A percentile compares a stretch with the other conserved stretches of the same genome.
These are phyloP conservation scores for Corythucha ciliata DNA, from an alignment of 2,888 invertebrate species.

Conservation along the genomic window DNA sequence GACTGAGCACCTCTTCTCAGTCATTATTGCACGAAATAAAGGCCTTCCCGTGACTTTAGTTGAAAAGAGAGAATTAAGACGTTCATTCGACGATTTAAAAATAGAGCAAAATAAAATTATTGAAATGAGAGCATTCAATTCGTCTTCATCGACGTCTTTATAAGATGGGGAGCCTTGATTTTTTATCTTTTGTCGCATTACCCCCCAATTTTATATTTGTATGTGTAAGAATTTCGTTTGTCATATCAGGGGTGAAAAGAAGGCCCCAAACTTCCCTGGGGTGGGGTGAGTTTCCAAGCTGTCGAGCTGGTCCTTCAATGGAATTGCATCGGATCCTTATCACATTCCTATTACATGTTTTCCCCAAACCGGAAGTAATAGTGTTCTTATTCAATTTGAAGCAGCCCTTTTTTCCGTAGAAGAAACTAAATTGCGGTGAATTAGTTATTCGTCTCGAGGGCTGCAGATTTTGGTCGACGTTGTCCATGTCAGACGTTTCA, in stretches of 20 bases:
- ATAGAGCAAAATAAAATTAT: slow-evolving; percentile 11
- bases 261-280: slow-evolving; percentile 3
- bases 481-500: too few species aligned
- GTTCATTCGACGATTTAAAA: slow-evolving; percentile 20
- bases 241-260: slow-evolving; percentile 1
- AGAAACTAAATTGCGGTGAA: not conserved
- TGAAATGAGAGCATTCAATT: not conserved
- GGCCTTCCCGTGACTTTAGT: slow-evolving; percentile 5
- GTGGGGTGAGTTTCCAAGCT: slow-evolving; percentile 4
- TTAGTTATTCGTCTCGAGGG: too few species aligned
- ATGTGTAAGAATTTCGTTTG: not conserved
- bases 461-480: too few species aligned
- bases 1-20: slow-evolving; percentile 2
- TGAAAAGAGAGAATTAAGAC: slow-evolving; percentile 1
- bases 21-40: slow-evolving; percentile 21
- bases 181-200: not conserved
- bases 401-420: slow-evolving; percentile 11
- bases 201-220: not conserved
- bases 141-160: not conserved
- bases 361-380: not conserved
- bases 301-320: slow-evolving; percentile 10
- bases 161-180: not conserved
- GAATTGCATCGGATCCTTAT: not conserved
- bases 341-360: slow-evolving; percentile 1
- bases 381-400: slow-evolving; percentile 15